Conservation (phyloP, 2,797 vertebrate genomes). For the Limosa lapponica region DNA sequence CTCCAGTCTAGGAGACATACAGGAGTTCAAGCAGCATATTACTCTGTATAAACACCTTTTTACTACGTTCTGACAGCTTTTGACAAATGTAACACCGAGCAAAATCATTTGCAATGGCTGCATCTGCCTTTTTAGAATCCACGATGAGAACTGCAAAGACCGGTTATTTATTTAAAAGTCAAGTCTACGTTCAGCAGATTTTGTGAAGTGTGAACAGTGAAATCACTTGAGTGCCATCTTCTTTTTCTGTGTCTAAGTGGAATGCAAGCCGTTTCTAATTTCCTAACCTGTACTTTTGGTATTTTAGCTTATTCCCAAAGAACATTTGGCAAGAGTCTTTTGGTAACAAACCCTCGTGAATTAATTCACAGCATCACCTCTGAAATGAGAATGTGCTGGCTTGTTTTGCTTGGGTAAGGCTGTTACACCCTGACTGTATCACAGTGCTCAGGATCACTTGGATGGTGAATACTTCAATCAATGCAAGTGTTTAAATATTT, state of each 20-base stretch:
- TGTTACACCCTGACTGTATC: background rate
- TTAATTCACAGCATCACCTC: background rate
- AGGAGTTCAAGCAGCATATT: conserved; percentile 58
- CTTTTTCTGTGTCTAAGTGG: background rate
- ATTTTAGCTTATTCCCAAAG: background rate
- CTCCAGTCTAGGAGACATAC: background rate
- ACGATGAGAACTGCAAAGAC: conserved; percentile 26
- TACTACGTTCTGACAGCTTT: conserved; percentile 56
- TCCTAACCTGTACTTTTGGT: background rate
- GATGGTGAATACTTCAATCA: background rate
- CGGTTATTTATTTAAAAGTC: conserved; percentile 59
- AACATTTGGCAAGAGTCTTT: background rate
- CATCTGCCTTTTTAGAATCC: conserved; percentile 59
- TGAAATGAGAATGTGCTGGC: background rate
- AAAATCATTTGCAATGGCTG: conserved; percentile 62
- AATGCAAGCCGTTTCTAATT: background rate
- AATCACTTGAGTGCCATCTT: background rate
- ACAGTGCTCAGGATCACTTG: background rate
- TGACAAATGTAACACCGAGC: conserved; percentile 57
- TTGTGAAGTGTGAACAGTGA: conserved; percentile 42
- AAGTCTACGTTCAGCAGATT: background rate
- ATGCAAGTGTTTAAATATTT: background rate
- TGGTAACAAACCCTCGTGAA: background rate
- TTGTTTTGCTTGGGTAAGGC: background rate
- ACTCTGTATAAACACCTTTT: conserved; percentile 55